These are phyloP conservation scores for Orestias chungarensis DNA, from an alignment of 2,797 vertebrate genomes.

Conservation along the genomic window DNA sequence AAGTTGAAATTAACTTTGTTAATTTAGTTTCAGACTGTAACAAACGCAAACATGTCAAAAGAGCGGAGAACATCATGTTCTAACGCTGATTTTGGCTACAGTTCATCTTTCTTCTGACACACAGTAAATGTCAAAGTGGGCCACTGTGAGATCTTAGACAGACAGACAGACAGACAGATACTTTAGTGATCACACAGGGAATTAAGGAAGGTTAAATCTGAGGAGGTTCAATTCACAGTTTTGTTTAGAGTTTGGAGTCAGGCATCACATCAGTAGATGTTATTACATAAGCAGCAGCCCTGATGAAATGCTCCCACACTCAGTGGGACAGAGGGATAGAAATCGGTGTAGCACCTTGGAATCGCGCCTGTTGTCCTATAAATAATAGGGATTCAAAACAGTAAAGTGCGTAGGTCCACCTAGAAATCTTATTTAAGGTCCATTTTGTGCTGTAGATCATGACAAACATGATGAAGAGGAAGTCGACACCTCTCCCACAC, in stretches of 20 bases:
- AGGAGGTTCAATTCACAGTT: no score
- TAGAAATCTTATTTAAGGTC: background rate
- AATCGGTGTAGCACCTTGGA: background rate
- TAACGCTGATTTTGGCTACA: background rate
- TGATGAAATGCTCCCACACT: background rate
- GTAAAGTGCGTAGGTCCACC: background rate
- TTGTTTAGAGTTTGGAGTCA: background rate
- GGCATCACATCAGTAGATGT: background rate
- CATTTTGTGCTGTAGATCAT: constrained; percentile 84
- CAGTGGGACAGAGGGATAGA: background rate
- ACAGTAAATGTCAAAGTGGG: background rate
- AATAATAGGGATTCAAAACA: background rate
- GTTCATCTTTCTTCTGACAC: background rate
- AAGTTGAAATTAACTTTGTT: background rate
- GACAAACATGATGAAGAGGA: constrained; percentile 89
- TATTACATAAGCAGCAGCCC: background rate
- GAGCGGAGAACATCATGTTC: background rate
- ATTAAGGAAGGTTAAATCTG: no score
- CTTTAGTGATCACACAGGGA: no score
- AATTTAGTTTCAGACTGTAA: background rate
- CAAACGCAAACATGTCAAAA: background rate
- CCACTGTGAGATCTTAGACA: no score
- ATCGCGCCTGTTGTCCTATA: background rate
- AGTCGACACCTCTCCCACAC: constrained; percentile 57
- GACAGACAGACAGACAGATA: no score